Percentiles rank a stretch among this genome's conserved stretches.
These are phyloP conservation scores for Notarius quadriscutis DNA, from an alignment of 2,113 vertebrate genomes.

Conservation along the genomic window DNA sequence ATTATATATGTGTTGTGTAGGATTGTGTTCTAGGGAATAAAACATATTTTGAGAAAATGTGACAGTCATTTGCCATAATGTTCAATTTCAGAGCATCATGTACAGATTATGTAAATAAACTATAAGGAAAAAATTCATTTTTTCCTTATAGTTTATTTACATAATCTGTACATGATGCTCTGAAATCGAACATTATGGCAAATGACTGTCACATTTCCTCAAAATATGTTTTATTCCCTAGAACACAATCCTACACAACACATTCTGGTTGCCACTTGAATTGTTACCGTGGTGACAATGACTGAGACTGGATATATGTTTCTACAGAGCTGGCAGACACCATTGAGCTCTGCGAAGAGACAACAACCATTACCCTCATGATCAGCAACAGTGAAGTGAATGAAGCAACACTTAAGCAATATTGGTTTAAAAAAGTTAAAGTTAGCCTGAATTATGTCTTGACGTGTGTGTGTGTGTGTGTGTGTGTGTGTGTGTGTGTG, in stretches of 20 bases:
- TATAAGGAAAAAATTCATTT: neutral
- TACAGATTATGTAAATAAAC: neutral
- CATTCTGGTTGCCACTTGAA: neutral
- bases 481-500: neutral
- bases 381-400: neutral
- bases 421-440: neutral
- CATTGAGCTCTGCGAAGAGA: neutral
- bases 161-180: neutral
- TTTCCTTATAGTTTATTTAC: neutral
- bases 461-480: neutral
- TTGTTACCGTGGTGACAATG: constrained; percentile 3
- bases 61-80: neutral
- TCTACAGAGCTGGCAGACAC: constrained; percentile 12
- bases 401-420: neutral
- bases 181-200: neutral
- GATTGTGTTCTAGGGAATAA: neutral
- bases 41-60: constrained; percentile 20
- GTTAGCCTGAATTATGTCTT: neutral
- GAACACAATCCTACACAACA: neutral
- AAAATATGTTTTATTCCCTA: constrained; percentile 7
- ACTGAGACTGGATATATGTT: neutral
- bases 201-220: neutral
- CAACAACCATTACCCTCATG: neutral
- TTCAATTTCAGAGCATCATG: neutral
- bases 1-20: neutral